Evolutionary conservation across 2,113 vertebrate genomes (phyloP).

Genomic region (Lagopus leucura): DNA sequence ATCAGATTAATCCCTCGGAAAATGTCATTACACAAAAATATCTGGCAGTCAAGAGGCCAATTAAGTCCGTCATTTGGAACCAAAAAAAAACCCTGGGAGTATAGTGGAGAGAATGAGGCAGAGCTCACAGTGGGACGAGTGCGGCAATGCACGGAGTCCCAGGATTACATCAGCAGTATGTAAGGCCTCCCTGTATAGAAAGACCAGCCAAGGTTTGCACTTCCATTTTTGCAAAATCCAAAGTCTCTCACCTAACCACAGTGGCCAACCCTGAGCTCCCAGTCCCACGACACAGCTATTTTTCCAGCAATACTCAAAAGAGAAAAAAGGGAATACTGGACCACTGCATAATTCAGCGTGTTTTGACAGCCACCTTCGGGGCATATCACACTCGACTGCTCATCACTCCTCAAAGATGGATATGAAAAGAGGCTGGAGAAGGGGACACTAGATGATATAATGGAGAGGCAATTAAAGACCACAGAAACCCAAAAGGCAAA

Average conservation of each 20-base stretch:
- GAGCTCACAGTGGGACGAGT: background rate
- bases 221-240: background rate
- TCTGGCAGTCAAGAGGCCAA: background rate
- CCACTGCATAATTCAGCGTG: constrained; percentile 46
- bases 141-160: background rate
- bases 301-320: background rate
- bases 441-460: constrained; percentile 35
- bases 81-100: background rate
- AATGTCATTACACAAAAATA: background rate
- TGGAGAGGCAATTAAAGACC: constrained; percentile 45
- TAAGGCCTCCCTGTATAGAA: background rate
- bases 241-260: background rate
- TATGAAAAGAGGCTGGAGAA: constrained; percentile 38
- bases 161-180: background rate
- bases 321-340: constrained; percentile 27
- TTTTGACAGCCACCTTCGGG: constrained; percentile 59
- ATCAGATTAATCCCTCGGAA: background rate
- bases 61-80: background rate
- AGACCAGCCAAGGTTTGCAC: background rate
- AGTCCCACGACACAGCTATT: background rate
- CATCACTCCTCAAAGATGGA: constrained; percentile 59
- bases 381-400: constrained; percentile 45
- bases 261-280: background rate
- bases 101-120: background rate
- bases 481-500: constrained; percentile 37